Evolutionary conservation across 2,888 invertebrate genomes (phyloP).

Genomic region (Apamea crenata): DNA sequence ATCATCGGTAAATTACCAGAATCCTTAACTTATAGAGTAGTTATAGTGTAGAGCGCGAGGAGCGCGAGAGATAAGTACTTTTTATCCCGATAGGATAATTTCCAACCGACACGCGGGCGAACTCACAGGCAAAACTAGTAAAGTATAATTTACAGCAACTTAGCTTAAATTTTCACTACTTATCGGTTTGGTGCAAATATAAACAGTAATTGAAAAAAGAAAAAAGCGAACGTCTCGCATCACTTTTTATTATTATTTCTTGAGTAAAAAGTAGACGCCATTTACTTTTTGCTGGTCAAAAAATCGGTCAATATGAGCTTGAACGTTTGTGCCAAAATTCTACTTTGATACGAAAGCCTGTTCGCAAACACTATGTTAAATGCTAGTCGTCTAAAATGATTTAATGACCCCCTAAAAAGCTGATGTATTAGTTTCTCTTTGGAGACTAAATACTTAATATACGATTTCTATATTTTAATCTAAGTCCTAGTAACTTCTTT

Average conservation of each 20-base stretch:
- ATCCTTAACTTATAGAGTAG: too few species aligned
- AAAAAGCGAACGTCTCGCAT: neutral
- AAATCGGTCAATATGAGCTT: constrained; percentile 32
- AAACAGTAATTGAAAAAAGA: neutral
- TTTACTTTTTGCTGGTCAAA: constrained; percentile 32
- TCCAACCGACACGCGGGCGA: too few species aligned
- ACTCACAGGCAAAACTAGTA: neutral
- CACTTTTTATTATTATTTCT: constrained; percentile 31
- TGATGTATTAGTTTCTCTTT: constrained; percentile 32
- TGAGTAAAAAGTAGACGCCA: constrained; percentile 26
- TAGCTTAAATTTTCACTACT: neutral
- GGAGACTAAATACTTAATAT: constrained; percentile 16
- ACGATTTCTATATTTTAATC: constrained; percentile 19
- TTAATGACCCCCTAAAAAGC: constrained; percentile 31
- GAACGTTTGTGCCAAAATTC: constrained; percentile 66
- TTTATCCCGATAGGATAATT: too few species aligned
- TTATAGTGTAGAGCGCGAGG: too few species aligned
- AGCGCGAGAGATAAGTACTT: too few species aligned
- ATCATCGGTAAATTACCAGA: too few species aligned
- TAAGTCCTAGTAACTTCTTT: constrained; percentile 12
- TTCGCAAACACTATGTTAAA: constrained; percentile 46
- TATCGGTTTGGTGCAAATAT: neutral
- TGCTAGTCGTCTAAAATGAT: constrained; percentile 31
- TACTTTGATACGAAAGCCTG: constrained; percentile 68
- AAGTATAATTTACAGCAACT: neutral